Evolutionary conservation across 2,113 vertebrate genomes (phyloP), one percentile per base, ranked within the genome.

Genomic region (Salvelinus fontinalis): DNA sequence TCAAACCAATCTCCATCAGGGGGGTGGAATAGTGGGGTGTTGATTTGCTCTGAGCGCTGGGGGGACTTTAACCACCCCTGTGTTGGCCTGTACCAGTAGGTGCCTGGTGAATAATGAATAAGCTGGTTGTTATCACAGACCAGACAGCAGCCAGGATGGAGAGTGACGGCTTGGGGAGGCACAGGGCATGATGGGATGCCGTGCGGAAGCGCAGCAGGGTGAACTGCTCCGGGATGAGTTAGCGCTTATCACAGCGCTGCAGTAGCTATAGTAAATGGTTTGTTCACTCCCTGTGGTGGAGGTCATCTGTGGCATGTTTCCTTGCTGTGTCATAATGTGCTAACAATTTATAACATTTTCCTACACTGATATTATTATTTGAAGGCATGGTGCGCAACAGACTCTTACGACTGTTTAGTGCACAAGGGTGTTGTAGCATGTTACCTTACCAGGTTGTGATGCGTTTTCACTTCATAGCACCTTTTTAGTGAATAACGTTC

Each of bases 11-110:
- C 44, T 9, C 22, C 39, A 49, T 5, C 49, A 3, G 27, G n/a
- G 39, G 67, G 51, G 79, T 34, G 77, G 68, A 79, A 76, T 73
- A 72, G 81, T 86, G 26, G 71, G 73, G 76, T 70, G 75, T 76
- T 70, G 62, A 85, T 75, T 88, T 79, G 84, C 81, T 79, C 81
- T 81, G 78, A 78, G 24, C 48, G 29, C 27, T 20, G 6, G 29
- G 70, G 75, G 51, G 71, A 71, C 67, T 83, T 57, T 64, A 78
- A 24, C 1, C 70, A 70, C 51, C 31, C 64, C 65, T 26, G 27
- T 44, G 72, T 57, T 65, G 72, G 80, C 66, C 73, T 2, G 11
- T 54, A 62, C 66, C 77, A 77, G 73, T 85, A 84, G 77, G n/a
- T 14, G 26, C 20, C 5, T 31, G 18, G 20, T 48, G 31, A 22